Evolutionary conservation across 2,888 invertebrate genomes (phyloP), one percentile per base, ranked within the genome.

Genomic region (Galerucella calmariensis): DNA sequence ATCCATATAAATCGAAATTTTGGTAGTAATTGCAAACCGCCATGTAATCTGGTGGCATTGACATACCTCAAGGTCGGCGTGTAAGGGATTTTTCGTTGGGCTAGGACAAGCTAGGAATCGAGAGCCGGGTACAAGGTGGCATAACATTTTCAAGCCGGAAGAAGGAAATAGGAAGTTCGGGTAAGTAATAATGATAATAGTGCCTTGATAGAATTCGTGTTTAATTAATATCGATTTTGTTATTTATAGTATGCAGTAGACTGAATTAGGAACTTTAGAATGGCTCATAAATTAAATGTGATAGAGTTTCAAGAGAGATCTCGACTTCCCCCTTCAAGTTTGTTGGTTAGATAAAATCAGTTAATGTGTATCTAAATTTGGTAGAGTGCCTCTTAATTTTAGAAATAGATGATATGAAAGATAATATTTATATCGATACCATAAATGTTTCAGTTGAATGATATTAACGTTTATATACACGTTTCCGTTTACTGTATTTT

Each of bases 41-140:
- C 41, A 20, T 65, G 24, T 65, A 46, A 5, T 20, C 27, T 16
- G 12, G 20, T 61, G 69, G 48, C 51, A 69, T 69, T 69, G 69
- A 63, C 41, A 53, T 53, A n/a, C 14, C 41, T 63, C 69, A 63
- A 69, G 69, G 69, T 69, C 69, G 56, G 56, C 51, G 12, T 12
- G 6, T 51, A 69, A 63, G 69, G 63, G 35, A 14, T 24, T 53
- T 20, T 61, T 62, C 8, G 63, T 63, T 69, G 41, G 44, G 69
- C n/a, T 69, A 69, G 62, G 69, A 51, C 63, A 65, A 65, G 46
- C 12, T 65, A 61, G 14, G 24, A 10, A 62, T 14, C n/a, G 35
- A 41, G 62, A 62, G 16, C 62, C 41, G 62, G 62, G 62, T 62
- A 62, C 62, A 41, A 8, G 35, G n/a, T 62, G 62, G 62, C 41